Evolutionary conservation across 2,797 vertebrate genomes (phyloP).

Genomic region (Leptoclinus maculatus): DNA sequence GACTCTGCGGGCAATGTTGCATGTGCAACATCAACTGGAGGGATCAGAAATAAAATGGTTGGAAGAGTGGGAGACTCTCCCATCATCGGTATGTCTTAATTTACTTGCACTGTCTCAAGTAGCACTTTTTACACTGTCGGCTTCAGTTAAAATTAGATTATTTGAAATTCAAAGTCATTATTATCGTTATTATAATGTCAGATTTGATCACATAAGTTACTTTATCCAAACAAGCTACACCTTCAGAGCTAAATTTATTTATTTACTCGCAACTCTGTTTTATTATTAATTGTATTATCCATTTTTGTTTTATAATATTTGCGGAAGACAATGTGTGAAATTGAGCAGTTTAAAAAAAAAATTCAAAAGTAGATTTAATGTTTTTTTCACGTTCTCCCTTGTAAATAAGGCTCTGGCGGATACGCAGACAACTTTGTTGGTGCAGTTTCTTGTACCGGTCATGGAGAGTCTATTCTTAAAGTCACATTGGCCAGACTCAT

Average conservation of each 20-base stretch:
- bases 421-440: conserved; percentile 77
- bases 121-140: background rate
- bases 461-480: conserved; percentile 84
- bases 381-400: conserved; percentile 9
- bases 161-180: background rate
- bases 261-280: background rate
- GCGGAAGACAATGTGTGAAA: background rate
- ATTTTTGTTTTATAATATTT: background rate
- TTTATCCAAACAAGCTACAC: background rate
- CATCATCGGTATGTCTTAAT: conserved; percentile 77
- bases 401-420: conserved; percentile 73
- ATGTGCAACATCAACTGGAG: conserved; percentile 86
- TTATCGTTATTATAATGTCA: background rate
- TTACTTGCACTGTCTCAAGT: background rate
- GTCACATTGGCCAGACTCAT: conserved; percentile 80
- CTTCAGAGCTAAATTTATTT: background rate
- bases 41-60: conserved; percentile 88
- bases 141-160: background rate
- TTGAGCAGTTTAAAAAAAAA: background rate
- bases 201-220: background rate
- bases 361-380: background rate
- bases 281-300: background rate
- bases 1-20: conserved; percentile 83
- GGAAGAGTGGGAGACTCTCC: conserved; percentile 90
- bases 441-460: conserved; percentile 80